phyloP scores from a whole-genome alignment of 2,888 invertebrate species.

The Hololepta plana region DNA sequence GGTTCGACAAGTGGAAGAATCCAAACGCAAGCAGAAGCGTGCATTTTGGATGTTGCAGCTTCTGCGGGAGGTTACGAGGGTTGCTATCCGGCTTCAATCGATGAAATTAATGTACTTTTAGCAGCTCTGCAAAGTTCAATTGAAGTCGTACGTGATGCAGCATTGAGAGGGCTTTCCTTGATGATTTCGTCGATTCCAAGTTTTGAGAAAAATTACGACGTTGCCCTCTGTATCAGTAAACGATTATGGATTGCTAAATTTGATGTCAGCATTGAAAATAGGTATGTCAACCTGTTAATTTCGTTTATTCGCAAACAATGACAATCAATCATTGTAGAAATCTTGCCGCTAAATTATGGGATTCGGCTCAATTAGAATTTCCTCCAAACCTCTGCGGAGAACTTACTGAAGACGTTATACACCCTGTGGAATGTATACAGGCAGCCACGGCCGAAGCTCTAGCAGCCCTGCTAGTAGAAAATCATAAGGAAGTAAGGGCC shows the following conservation, averaged over 20 bases:
- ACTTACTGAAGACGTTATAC: slow-evolving; percentile 52
- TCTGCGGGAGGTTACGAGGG: slow-evolving; percentile 51
- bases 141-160: slow-evolving; percentile 60
- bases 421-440: slow-evolving; percentile 68
- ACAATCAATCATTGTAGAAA: slow-evolving; percentile 20
- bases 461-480: slow-evolving; percentile 43
- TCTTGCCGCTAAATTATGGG: slow-evolving; percentile 46
- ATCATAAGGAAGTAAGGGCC: slow-evolving; percentile 28
- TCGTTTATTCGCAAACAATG: not conserved
- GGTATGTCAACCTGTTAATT: slow-evolving; percentile 21
- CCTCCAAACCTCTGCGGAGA: slow-evolving; percentile 33
- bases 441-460: slow-evolving; percentile 67
- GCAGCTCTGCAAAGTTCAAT: slow-evolving; percentile 57
- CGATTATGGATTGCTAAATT: slow-evolving; percentile 71
- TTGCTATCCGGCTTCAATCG: slow-evolving; percentile 40
- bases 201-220: slow-evolving; percentile 36
- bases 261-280: slow-evolving; percentile 61
- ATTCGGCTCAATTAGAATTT: slow-evolving; percentile 30
- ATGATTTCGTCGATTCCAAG: slow-evolving; percentile 42
- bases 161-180: slow-evolving; percentile 51
- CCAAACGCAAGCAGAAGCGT: slow-evolving; percentile 60
- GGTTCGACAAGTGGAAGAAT: slow-evolving; percentile 46
- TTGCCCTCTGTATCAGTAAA: slow-evolving; percentile 42
- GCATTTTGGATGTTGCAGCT: slow-evolving; percentile 62
- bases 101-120: slow-evolving; percentile 57